A percentile compares a stretch with the other conserved stretches of the same genome.
Evolutionary conservation across 1,140 invertebrate species (phyloP).

Genomic region (Euwallacea similis): DNA sequence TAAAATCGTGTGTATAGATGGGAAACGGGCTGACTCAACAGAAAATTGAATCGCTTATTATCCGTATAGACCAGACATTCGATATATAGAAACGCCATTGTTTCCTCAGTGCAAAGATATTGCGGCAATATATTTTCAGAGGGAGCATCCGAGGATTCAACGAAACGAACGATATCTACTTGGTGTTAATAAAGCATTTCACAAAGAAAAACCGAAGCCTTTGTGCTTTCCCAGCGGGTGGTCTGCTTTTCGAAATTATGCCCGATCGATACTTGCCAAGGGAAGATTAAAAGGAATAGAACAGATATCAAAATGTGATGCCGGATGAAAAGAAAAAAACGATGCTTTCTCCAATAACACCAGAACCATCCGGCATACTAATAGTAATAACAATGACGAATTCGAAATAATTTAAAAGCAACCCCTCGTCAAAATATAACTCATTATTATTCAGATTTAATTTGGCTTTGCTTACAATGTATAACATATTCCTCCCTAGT

Average conservation of each 20-base stretch:
- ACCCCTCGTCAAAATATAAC: slow-evolving; percentile 20
- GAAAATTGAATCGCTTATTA: slow-evolving; percentile 32
- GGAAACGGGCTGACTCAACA: slow-evolving; percentile 27
- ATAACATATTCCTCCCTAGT: slow-evolving; percentile 30
- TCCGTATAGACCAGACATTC: slow-evolving; percentile 28
- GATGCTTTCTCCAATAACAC: too few species aligned
- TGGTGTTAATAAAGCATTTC: slow-evolving; percentile 31
- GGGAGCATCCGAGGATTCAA: slow-evolving; percentile 26
- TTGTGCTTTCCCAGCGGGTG: slow-evolving; percentile 15
- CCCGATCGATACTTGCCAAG: slow-evolving; percentile 11
- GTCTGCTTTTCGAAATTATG: slow-evolving; percentile 17
- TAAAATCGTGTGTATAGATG: slow-evolving; percentile 11
- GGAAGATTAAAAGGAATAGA: slow-evolving; percentile 16
- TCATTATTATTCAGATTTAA: slow-evolving; percentile 35
- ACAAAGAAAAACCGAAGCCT: slow-evolving; percentile 28
- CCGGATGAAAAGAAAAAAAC: not conserved
- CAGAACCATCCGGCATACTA: too few species aligned
- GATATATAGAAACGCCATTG: slow-evolving; percentile 35
- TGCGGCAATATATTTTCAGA: slow-evolving; percentile 32
- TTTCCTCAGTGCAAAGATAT: slow-evolving; percentile 33
- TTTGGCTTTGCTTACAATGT: slow-evolving; percentile 29
- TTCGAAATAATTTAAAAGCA: slow-evolving; percentile 17
- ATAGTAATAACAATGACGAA: too few species aligned
- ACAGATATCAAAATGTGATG: not conserved
- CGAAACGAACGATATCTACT: slow-evolving; percentile 31